These are phyloP conservation scores for Limenitis camilla DNA, from an alignment of 2,888 invertebrate species.

Conservation along the genomic window DNA sequence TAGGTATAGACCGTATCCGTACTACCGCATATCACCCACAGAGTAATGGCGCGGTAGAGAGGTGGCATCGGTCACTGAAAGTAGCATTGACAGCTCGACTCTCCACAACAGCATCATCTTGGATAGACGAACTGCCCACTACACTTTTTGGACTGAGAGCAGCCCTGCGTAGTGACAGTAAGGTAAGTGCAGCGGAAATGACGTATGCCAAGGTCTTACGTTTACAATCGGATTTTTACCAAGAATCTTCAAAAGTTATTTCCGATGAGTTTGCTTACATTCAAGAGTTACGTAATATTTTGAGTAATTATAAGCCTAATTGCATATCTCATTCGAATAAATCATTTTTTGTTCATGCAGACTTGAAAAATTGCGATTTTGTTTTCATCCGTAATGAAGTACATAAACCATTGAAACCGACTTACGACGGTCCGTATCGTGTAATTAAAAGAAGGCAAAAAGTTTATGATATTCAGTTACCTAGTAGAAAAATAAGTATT, in stretches of 20 bases:
- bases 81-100: slow-evolving; percentile 17
- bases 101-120: not conserved
- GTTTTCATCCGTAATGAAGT: slow-evolving; percentile 7
- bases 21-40: slow-evolving; percentile 23
- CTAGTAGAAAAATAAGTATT: no score
- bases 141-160: slow-evolving; percentile 22
- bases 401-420: no score
- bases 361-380: not conserved
- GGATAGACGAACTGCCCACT: slow-evolving; percentile 18
- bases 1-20: slow-evolving; percentile 18
- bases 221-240: slow-evolving; percentile 20
- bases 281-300: not conserved
- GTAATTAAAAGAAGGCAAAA: no score
- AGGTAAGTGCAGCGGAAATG: slow-evolving; percentile 20
- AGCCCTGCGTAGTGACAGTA: slow-evolving; percentile 14
- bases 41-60: slow-evolving; percentile 23
- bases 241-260: not conserved
- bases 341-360: no score
- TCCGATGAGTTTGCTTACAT: not conserved
- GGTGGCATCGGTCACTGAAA: slow-evolving; percentile 26
- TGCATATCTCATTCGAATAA: slow-evolving; percentile 2
- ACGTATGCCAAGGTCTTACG: slow-evolving; percentile 12
- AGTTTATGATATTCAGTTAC: no score
- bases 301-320: not conserved
- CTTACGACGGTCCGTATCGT: no score